Evolutionary conservation across 2,797 vertebrate genomes (phyloP).

Genomic region (Sparus aurata): DNA sequence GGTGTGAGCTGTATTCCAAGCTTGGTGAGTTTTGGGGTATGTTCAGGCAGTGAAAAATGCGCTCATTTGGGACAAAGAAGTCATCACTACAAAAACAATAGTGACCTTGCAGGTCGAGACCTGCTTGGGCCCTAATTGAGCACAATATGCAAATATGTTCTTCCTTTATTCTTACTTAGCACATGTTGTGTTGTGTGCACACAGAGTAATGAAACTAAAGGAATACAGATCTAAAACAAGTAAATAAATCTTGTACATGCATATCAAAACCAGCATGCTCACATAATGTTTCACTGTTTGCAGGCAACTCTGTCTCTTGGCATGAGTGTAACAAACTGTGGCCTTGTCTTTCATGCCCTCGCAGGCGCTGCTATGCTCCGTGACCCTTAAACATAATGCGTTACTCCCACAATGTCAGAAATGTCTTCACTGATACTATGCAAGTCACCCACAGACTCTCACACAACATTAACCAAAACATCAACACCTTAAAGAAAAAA

Average conservation of each 20-base stretch:
- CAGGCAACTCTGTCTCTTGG: neutral
- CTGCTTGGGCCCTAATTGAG: too few species aligned
- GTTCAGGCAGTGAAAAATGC: too few species aligned
- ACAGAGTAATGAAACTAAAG: neutral
- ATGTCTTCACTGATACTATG: neutral
- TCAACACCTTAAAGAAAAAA: neutral
- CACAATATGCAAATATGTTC: neutral
- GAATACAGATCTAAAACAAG: neutral
- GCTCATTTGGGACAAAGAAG: too few species aligned
- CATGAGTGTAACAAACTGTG: neutral
- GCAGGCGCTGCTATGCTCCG: neutral
- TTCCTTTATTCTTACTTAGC: neutral
- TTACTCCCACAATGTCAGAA: neutral
- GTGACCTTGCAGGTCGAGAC: too few species aligned
- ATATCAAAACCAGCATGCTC: neutral
- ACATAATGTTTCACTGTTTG: neutral
- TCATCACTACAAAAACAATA: too few species aligned
- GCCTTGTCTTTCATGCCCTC: neutral
- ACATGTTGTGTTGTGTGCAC: neutral
- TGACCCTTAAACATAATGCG: neutral
- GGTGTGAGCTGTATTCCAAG: too few species aligned
- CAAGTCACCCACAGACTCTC: neutral
- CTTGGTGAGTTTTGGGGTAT: too few species aligned
- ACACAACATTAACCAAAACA: neutral
- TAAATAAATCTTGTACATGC: neutral